Percentiles rank a stretch among this genome's conserved stretches.
phyloP scores from a whole-genome alignment of 2,113 vertebrate genomes.

The Scomber colias region DNA sequence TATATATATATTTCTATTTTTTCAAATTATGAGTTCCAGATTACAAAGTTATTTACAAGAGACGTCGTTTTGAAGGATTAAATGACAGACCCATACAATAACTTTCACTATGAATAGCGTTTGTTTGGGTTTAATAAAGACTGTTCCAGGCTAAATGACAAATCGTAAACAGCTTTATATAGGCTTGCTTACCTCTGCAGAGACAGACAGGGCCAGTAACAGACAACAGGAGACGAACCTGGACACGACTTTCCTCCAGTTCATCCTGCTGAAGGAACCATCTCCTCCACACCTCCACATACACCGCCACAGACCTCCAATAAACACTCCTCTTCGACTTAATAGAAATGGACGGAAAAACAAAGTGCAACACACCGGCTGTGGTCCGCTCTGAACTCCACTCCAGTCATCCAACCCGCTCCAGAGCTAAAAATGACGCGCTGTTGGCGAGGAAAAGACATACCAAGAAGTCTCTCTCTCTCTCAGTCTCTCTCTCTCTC shows the following conservation, averaged over 20 bases:
- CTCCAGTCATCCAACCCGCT: neutral
- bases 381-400: neutral
- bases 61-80: neutral
- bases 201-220: conserved; percentile 25
- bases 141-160: neutral
- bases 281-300: conserved; percentile 39
- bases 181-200: conserved; percentile 46
- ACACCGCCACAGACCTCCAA: neutral
- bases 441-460: conserved; percentile 40
- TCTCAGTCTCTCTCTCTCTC: neutral
- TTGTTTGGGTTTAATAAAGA: neutral
- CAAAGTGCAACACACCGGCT: neutral
- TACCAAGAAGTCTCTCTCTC: conserved; percentile 12
- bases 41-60: neutral
- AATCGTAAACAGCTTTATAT: conserved; percentile 3
- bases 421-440: conserved; percentile 44
- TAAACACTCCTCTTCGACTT: neutral
- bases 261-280: conserved; percentile 55
- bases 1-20: neutral
- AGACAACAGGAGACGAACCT: conserved; percentile 35
- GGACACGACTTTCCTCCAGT: conserved; percentile 24
- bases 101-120: neutral
- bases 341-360: neutral
- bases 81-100: neutral
- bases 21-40: neutral